A percentile compares a stretch with the other conserved stretches of the same genome.
Evolutionary conservation across 2,888 invertebrate genomes (phyloP).

Genomic region (Aphidius colemani): DNA sequence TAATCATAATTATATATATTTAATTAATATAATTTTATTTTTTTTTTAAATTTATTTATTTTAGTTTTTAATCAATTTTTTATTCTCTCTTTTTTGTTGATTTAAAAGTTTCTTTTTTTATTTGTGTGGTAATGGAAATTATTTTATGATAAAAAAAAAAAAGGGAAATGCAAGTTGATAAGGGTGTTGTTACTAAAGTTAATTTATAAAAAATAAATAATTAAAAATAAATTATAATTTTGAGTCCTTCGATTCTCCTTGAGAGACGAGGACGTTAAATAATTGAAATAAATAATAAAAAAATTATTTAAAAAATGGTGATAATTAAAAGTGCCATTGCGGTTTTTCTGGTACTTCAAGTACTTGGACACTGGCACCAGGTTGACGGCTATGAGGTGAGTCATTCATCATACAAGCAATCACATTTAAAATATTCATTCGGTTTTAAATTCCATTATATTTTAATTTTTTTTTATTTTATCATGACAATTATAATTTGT

Average conservation of each 20-base stretch:
- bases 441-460: not conserved
- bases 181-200: not conserved
- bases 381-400: slow-evolving; percentile 43
- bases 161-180: not conserved
- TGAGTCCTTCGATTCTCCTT: not conserved
- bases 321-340: slow-evolving; percentile 40
- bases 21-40: too few species aligned
- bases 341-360: slow-evolving; percentile 34
- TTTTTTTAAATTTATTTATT: too few species aligned
- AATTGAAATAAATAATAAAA: not conserved
- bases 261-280: slow-evolving; percentile 6
- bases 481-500: too few species aligned
- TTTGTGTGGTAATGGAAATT: not conserved
- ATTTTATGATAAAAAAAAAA: not conserved
- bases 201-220: not conserved
- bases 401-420: slow-evolving; percentile 1
- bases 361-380: slow-evolving; percentile 32
- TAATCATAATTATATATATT: not conserved
- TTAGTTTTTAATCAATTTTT: not conserved
- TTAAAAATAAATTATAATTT: not conserved
- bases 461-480: too few species aligned
- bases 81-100: not conserved
- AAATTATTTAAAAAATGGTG: slow-evolving; percentile 33
- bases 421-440: not conserved
- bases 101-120: not conserved